Evolutionary conservation across 2,113 vertebrate species (phyloP).

Genomic region (Pollachius pollachius): DNA sequence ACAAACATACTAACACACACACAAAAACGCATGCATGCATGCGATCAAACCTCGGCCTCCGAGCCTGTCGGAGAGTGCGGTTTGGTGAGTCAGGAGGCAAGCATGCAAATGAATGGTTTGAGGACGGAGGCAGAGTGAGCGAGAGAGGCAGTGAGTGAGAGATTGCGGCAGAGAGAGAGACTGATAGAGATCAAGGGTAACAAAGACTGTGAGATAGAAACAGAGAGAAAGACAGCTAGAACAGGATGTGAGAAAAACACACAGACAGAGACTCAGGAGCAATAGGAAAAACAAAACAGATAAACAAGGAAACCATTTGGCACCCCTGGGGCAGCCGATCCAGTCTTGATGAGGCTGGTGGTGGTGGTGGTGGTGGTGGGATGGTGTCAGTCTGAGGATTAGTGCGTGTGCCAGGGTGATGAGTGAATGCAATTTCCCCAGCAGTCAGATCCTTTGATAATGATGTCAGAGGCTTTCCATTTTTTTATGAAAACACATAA

Average conservation of each 20-base stretch:
- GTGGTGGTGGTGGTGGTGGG: conserved; percentile 17
- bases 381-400: conserved; percentile 50
- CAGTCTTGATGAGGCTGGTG: conserved; percentile 49
- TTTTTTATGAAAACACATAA: conserved; percentile 25
- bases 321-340: conserved; percentile 39
- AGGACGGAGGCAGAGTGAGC: conserved; percentile 26
- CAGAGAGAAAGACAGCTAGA: conserved; percentile 14
- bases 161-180: conserved; percentile 11
- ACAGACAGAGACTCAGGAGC: not conserved
- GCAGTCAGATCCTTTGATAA: conserved; percentile 53
- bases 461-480: conserved; percentile 51
- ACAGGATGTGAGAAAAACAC: not conserved
- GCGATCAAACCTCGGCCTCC: conserved; percentile 40
- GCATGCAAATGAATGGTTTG: not conserved
- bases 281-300: not conserved
- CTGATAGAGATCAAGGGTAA: conserved; percentile 36
- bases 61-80: conserved; percentile 39
- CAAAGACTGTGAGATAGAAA: not conserved
- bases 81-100: not conserved
- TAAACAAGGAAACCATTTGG: conserved; percentile 59
- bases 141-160: conserved; percentile 13
- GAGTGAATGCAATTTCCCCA: conserved; percentile 65
- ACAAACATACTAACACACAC: too few species aligned
- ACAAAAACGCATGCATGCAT: conserved; percentile 6
- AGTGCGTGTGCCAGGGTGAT: conserved; percentile 51